Evolutionary conservation across 1,140 invertebrate species (phyloP), one percentile per base, ranked within the genome.

Genomic region (Tetraneura akinire): DNA sequence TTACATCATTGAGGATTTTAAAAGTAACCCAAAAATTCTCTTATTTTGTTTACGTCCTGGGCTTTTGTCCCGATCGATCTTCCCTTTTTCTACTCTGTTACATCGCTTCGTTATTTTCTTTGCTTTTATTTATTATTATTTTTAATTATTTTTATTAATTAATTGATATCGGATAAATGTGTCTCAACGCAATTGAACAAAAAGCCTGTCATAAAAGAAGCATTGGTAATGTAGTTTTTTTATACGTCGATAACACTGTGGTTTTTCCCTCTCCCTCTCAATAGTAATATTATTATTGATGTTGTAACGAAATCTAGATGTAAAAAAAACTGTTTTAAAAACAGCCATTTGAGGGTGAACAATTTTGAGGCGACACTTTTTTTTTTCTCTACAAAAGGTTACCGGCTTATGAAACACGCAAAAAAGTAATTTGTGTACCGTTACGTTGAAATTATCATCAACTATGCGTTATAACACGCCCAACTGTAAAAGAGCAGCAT

Each of bases 361-460:
- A 71, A 29, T n/a, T 51, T 29, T 16, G 23, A 71, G 47, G 47
- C 26, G 45, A 71, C 68, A 29, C 68, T 71, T 68, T 71, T 71
- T 71, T 18, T 66, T 37, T 66, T n/a, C 37, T 47, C 21, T 66
- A 66, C 14, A 47, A 70, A 49, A 70, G 23, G 47, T 71, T 49
- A 71, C 47, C 45, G 23, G 47, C 68, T 71, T 71, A 71, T 23
- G 29, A 51, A 71, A 51, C 68, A 71, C 68, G 68, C 68, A 45
- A 71, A 71, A 71, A 71, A 71, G 68, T 71, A 71, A 71, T 71
- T 71, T 71, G 45, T 51, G 68, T 71, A 23, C 23, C 21, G 66
- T 49, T 70, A 71, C 68, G 68, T 71, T 49, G 68, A 71, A 71
- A 71, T 71, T 71, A 71, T 71, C 68, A 71, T 71, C 68, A 71